Base-by-base conservation (phyloP, 2,113 vertebrate genomes). In the Anolis carolinensis region DNA sequence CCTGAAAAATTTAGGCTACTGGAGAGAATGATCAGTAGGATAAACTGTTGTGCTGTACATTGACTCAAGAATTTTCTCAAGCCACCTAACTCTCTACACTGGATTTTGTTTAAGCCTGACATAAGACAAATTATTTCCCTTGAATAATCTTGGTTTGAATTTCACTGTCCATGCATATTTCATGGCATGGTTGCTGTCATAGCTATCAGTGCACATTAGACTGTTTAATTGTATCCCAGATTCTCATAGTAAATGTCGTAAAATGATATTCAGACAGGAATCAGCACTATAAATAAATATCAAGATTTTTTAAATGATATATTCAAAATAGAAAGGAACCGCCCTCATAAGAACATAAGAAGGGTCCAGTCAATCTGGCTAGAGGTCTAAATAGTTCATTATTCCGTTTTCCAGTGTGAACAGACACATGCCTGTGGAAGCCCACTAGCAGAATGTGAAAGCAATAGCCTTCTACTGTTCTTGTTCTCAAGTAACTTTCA, bases 151-250 rank as follows among this genome's bases (percentile, higher is more conserved):
- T 34, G 76, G 67, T 55, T 73, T 88, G 21, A 30, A 74, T 91
- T 89, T 79, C 44, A 25, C 84, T 71, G 68, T 16, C 52, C 27
- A 48, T 8, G 0, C 32, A 18, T 81, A 86, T 90, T 89, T 82
- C 67, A 11, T 81, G 27, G 71, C 86, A 80, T 70, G 68, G 86
- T 67, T 59, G 21, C 32, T 82, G 8, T 74, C 25, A 73, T 83
- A 55, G 30, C 70, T 84, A 7, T 34, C 39, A 52, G 2, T 79
- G 88, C 85, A 67, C 59, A 52, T 68, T 76, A 34, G 80, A n/a
- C 11, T 82, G 71, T 87, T 77, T 88, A 59, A 65, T 86, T 55
- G 32, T 23, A 55, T 30, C 16, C 30, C 50, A 63, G 83, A 87
- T 83, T 70, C 71, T 70, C 79, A 14, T 0, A 7, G 7, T 25